Evolutionary conservation across 2,888 invertebrate genomes (phyloP), one percentile per base, ranked within the genome.

Genomic region (Scaeva pyrastri): DNA sequence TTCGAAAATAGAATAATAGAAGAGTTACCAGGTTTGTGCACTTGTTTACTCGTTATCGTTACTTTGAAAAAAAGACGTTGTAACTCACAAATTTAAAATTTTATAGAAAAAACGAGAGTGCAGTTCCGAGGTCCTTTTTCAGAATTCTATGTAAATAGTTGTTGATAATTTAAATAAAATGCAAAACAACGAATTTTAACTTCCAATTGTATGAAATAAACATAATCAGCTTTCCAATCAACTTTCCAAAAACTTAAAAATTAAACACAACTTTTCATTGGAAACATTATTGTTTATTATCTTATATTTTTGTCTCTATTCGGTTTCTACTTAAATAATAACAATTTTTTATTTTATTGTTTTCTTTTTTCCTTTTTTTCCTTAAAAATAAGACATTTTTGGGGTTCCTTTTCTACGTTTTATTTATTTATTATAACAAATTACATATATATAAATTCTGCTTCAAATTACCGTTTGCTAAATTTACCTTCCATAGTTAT

Each of bases 241-340:
- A n/a, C n/a, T n/a, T n/a, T n/a, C n/a, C n/a, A n/a, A n/a, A n/a
- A n/a, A n/a, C n/a, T n/a, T n/a, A n/a, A 16, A 1, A 19, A 12
- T 12, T 14, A 0, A 48, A 50, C 21, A n/a, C 36, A 39, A 50
- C 14, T 39, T 21, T 50, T 48, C 14, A 21, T 68, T 68, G 43
- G 43, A 52, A 68, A 68, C 68, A 52, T 68, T 52, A 52, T 52
- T 50, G 23, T 52, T 50, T 68, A 68, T 52, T 64, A 64, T 66
- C 41, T 64, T 45, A 66, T 68, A 39, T 76, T 60, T 77, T 80
- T 77, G 81, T 81, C 77, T 76, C 85, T 77, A 85, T 85, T 85
- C 81, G 85, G 85, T 76, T 43, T 81, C 85, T 81, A 81, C 85
- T 85, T 80, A 80, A 80, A 85, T 76, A 41, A 68, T 81, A 76